These are phyloP conservation scores for Phengaris alcon DNA, from an alignment of 2,888 invertebrate genomes.

Conservation along the genomic window DNA sequence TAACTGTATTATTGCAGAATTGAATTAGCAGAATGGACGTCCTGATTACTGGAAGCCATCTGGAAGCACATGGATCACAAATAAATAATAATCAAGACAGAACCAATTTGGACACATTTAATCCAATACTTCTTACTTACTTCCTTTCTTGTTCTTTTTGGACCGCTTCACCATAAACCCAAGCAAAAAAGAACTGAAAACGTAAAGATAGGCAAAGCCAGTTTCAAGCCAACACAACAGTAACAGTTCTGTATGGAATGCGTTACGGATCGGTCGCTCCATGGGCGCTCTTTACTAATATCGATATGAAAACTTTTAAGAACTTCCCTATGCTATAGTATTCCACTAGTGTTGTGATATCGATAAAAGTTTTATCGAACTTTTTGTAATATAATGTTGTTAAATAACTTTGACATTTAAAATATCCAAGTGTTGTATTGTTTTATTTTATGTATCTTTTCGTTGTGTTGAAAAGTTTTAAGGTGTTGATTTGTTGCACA, in stretches of 20 bases:
- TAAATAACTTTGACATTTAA: conserved; percentile 7
- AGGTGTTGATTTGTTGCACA: conserved; percentile 1
- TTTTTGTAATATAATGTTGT: neutral
- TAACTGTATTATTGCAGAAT: no score
- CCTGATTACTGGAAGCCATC: no score
- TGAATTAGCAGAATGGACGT: no score
- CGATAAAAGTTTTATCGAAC: neutral
- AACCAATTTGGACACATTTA: no score
- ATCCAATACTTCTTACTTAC: no score
- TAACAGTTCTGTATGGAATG: conserved; percentile 17
- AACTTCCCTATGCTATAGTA: neutral
- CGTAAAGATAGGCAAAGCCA: conserved; percentile 4
- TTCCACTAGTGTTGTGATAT: conserved; percentile 2
- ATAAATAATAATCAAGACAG: no score
- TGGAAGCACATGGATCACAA: no score
- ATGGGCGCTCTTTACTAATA: neutral
- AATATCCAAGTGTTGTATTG: neutral
- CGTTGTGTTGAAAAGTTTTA: neutral
- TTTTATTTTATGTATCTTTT: neutral
- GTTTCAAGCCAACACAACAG: neutral
- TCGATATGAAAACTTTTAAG: conserved; percentile 13
- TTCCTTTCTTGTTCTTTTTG: no score
- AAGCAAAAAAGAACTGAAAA: conserved; percentile 18
- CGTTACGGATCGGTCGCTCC: neutral
- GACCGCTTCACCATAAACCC: neutral